Percentiles rank a stretch among this genome's conserved stretches.
These are phyloP conservation scores for Pollenia amentaria DNA, from an alignment of 2,888 invertebrate species.

Conservation along the genomic window DNA sequence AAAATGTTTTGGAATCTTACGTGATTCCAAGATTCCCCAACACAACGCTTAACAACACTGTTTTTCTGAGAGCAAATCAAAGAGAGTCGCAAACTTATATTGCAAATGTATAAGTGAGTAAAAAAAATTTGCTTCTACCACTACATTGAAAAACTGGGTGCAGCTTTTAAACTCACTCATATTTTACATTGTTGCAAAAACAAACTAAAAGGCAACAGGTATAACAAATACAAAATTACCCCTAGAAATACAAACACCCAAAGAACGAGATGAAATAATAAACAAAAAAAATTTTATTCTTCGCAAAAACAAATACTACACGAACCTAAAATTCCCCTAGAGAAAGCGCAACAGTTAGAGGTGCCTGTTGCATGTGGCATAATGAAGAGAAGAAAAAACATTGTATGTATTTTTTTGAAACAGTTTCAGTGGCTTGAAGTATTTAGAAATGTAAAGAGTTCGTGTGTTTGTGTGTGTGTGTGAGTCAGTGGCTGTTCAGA, in stretches of 20 bases:
- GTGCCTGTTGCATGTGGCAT: slow-evolving; percentile 80
- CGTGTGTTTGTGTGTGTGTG: background rate
- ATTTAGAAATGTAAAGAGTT: slow-evolving; percentile 56
- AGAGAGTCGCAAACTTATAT: slow-evolving; percentile 30
- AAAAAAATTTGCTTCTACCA: slow-evolving; percentile 12
- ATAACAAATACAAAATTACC: slow-evolving; percentile 50
- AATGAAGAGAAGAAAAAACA: background rate
- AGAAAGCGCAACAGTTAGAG: slow-evolving; percentile 76
- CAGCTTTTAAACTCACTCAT: slow-evolving; percentile 57
- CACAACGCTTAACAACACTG: slow-evolving; percentile 53
- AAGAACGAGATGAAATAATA: slow-evolving; percentile 2
- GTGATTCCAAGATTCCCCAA: background rate
- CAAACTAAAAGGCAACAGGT: slow-evolving; percentile 73
- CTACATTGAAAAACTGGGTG: slow-evolving; percentile 74
- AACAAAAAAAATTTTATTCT: slow-evolving; percentile 13
- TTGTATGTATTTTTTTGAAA: background rate
- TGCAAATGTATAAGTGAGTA: slow-evolving; percentile 51
- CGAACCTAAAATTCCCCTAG: slow-evolving; percentile 49
- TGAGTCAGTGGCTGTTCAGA: slow-evolving; percentile 1
- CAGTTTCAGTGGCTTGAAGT: slow-evolving; percentile 7
- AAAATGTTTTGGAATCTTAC: too few species aligned
- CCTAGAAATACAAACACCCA: slow-evolving; percentile 17
- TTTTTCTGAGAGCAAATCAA: slow-evolving; percentile 21
- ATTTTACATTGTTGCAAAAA: background rate
- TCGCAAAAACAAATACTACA: background rate